Evolutionary conservation across 1,140 invertebrate species (phyloP).

Genomic region (Apis dorsata): DNA sequence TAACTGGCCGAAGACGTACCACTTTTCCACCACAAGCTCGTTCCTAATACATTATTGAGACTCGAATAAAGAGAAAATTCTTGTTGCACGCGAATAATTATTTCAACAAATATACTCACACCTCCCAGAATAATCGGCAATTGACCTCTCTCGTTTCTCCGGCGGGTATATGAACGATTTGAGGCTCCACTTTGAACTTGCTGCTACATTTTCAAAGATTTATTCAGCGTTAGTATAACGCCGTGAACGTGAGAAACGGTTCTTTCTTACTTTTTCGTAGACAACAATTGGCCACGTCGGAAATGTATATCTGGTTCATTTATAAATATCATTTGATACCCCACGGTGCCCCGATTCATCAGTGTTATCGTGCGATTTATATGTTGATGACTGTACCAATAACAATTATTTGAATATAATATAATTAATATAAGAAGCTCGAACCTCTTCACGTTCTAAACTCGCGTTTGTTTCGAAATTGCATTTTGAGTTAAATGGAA

Average conservation of each 20-base stretch:
- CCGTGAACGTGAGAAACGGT: too few species aligned
- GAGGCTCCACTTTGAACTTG: slow-evolving; percentile 65
- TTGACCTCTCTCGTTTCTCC: slow-evolving; percentile 36
- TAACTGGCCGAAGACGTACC: slow-evolving; percentile 66
- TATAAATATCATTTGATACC: slow-evolving; percentile 71
- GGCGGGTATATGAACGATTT: slow-evolving; percentile 57
- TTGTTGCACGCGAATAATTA: too few species aligned
- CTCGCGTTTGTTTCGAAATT: too few species aligned
- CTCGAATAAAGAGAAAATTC: too few species aligned
- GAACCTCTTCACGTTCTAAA: neutral
- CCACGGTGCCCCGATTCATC: slow-evolving; percentile 72
- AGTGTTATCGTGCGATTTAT: slow-evolving; percentile 70
- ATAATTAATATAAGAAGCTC: neutral
- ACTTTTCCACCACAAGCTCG: slow-evolving; percentile 63
- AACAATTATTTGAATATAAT: neutral
- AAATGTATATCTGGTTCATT: slow-evolving; percentile 55
- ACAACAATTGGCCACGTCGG: slow-evolving; percentile 7
- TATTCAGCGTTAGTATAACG: neutral
- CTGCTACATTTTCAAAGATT: slow-evolving; percentile 32
- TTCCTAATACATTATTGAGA: slow-evolving; percentile 38
- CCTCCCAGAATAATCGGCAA: slow-evolving; percentile 63
- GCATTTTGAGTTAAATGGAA: too few species aligned
- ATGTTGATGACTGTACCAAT: slow-evolving; percentile 66
- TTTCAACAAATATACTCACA: slow-evolving; percentile 54
- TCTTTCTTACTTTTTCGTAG: slow-evolving; percentile 33